Percentiles rank a stretch among this genome's conserved stretches.
phyloP scores from a whole-genome alignment of 2,888 invertebrate species.

The Limnephilus marmoratus region DNA sequence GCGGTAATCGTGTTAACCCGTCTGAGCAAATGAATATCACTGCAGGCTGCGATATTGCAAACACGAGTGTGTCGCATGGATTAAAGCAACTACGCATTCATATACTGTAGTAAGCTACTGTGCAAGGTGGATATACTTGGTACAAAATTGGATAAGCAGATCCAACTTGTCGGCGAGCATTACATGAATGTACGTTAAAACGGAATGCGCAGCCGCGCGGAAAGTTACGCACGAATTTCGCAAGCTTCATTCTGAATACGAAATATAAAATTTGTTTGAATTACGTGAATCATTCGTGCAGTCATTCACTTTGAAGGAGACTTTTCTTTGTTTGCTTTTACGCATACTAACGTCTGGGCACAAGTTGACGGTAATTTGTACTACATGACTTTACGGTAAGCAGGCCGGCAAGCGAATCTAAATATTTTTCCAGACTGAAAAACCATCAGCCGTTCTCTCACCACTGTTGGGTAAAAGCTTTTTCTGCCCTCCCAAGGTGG shows the following conservation, averaged over 20 bases:
- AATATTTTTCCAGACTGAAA: not conserved
- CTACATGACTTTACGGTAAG: not conserved
- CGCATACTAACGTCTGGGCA: not conserved
- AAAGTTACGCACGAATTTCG: slow-evolving; percentile 61
- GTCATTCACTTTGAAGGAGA: not conserved
- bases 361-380: not conserved
- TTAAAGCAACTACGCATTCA: not conserved
- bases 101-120: not conserved
- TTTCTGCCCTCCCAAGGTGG: not conserved
- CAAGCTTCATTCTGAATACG: slow-evolving; percentile 53
- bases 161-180: slow-evolving; percentile 53
- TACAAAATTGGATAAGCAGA: slow-evolving; percentile 50
- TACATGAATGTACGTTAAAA: slow-evolving; percentile 57
- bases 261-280: slow-evolving; percentile 56
- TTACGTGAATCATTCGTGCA: slow-evolving; percentile 39
- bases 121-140: not conserved
- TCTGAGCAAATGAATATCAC: not conserved
- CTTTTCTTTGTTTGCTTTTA: slow-evolving; percentile 7
- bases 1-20: not conserved
- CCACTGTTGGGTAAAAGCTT: not conserved
- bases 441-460: not conserved
- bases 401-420: not conserved
- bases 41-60: not conserved
- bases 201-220: slow-evolving; percentile 60
- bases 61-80: not conserved